Evolutionary conservation across 2,888 invertebrate genomes (phyloP).

Genomic region (Melikaiella ostensackeni): DNA sequence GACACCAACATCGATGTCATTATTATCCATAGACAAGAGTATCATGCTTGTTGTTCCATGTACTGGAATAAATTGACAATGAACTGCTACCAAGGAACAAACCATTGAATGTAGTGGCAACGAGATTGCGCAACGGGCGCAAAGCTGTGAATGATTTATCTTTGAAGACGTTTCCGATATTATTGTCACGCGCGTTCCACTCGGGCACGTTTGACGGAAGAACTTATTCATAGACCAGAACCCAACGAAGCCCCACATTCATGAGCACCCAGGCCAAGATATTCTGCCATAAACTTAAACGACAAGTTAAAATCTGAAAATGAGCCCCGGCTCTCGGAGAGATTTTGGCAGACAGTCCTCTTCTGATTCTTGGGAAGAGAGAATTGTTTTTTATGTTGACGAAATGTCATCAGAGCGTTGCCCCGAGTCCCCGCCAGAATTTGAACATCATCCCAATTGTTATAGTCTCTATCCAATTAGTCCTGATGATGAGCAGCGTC

Average conservation of each 20-base stretch:
- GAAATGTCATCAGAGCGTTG: conserved; percentile 56
- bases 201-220: not conserved
- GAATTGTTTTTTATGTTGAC: conserved; percentile 68
- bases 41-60: not conserved
- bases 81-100: not conserved
- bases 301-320: conserved; percentile 40
- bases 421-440: conserved; percentile 48
- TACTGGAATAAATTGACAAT: conserved; percentile 26
- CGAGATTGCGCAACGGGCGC: not conserved
- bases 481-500: conserved; percentile 41
- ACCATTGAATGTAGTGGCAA: not conserved
- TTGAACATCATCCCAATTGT: conserved; percentile 43
- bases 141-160: conserved; percentile 17
- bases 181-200: not conserved
- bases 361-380: conserved; percentile 61
- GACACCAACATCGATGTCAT: conserved; percentile 11
- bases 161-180: not conserved
- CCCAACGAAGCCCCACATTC: not conserved
- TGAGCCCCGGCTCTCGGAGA: conserved; percentile 41
- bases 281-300: not conserved
- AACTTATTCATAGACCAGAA: conserved; percentile 25
- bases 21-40: conserved; percentile 18
- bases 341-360: conserved; percentile 36
- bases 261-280: conserved; percentile 3
- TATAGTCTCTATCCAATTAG: conserved; percentile 36